A percentile compares a stretch with the other conserved stretches of the same genome.
phyloP scores from a whole-genome alignment of 2,888 invertebrate genomes.

The Argyra leucocephala region DNA sequence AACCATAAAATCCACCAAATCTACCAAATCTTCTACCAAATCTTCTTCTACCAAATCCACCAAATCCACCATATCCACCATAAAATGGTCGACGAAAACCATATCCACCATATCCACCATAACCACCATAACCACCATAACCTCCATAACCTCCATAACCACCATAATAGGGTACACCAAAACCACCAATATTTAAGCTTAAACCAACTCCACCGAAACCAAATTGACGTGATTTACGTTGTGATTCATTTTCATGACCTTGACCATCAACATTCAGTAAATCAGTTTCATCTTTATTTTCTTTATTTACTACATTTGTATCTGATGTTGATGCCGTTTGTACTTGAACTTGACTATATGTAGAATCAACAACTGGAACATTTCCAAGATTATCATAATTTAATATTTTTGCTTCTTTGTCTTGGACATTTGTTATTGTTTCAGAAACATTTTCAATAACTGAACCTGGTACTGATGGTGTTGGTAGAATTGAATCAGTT shows the following conservation, averaged over 20 bases:
- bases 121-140: background rate
- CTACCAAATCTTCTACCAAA: constrained; percentile 27
- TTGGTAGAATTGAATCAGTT: background rate
- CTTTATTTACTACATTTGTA: background rate
- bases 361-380: background rate
- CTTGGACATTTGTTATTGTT: background rate
- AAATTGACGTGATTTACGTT: constrained; percentile 19
- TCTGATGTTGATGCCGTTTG: background rate
- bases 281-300: background rate
- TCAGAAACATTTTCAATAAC: background rate
- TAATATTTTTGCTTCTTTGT: background rate
- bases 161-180: background rate
- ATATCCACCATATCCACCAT: too few relatives aligned
- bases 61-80: constrained; percentile 19
- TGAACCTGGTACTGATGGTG: too few relatives aligned
- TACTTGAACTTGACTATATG: background rate
- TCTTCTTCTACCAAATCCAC: constrained; percentile 21
- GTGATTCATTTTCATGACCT: constrained; percentile 21
- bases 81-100: constrained; percentile 9
- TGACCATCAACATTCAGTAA: constrained; percentile 10
- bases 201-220: background rate
- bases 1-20: constrained; percentile 22
- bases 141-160: background rate
- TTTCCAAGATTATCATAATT: background rate
- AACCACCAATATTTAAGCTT: background rate